These are phyloP conservation scores for Oxycera nigricornis DNA, from an alignment of 2,888 invertebrate genomes.

Conservation along the genomic window DNA sequence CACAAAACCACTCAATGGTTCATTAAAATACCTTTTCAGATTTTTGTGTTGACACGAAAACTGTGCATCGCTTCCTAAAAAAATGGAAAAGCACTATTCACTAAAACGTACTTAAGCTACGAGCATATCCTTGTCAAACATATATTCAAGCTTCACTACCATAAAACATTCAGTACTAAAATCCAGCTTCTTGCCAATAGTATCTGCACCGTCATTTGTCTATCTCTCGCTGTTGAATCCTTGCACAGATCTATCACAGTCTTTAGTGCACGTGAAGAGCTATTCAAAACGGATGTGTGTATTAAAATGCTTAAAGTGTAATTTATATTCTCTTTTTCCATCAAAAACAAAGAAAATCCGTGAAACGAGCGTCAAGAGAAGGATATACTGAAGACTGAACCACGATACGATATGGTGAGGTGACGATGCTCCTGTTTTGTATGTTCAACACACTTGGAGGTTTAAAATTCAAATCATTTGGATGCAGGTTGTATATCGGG, in stretches of 20 bases:
- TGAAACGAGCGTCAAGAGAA: neutral
- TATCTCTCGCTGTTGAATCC: too few species aligned
- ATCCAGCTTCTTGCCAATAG: too few species aligned
- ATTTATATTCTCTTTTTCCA: slow-evolving; percentile 36
- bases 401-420: neutral
- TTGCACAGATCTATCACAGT: too few species aligned
- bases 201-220: too few species aligned
- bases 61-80: too few species aligned
- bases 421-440: neutral
- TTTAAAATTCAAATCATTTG: neutral
- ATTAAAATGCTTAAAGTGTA: slow-evolving; percentile 24
- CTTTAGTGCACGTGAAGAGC: too few species aligned
- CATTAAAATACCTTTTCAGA: neutral
- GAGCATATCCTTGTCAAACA: too few species aligned
- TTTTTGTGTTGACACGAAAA: neutral
- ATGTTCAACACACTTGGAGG: neutral
- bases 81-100: too few species aligned
- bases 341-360: neutral
- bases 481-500: neutral
- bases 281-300: neutral
- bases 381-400: neutral
- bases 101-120: too few species aligned
- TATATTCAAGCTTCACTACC: too few species aligned
- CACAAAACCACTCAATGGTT: too few species aligned
- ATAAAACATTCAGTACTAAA: too few species aligned